phyloP scores from a whole-genome alignment of 2,113 vertebrate genomes.

The Dasyurus viverrinus region DNA sequence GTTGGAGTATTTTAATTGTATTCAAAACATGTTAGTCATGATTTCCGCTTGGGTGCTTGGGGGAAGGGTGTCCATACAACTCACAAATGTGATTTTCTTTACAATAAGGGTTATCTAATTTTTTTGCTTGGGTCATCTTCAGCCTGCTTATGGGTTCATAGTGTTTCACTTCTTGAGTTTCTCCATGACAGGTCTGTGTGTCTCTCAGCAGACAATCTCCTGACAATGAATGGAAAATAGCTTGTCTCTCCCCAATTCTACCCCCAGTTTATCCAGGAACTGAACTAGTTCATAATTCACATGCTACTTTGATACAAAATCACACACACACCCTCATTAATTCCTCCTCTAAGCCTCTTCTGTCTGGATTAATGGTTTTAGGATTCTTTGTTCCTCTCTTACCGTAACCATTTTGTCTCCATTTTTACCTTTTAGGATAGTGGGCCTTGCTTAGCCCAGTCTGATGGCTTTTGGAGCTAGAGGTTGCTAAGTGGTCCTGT shows the following conservation, averaged over 20 bases:
- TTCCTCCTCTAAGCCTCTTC: not conserved
- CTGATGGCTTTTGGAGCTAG: not conserved
- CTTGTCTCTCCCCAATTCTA: not conserved
- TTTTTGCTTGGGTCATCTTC: not conserved
- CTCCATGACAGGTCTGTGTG: not conserved
- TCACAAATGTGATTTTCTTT: not conserved
- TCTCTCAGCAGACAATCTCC: not conserved
- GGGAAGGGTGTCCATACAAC: not conserved
- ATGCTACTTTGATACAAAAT: not conserved
- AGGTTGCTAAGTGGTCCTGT: not conserved
- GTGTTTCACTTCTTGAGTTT: not conserved
- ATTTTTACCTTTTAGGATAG: not conserved
- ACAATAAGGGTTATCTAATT: not conserved
- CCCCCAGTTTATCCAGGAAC: not conserved
- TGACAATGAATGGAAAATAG: not conserved
- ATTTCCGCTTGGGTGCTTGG: not conserved
- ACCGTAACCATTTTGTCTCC: not conserved
- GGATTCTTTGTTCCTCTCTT: not conserved
- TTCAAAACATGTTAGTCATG: not conserved
- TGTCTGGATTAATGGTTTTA: not conserved
- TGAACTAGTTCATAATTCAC: not conserved
- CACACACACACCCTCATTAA: not conserved
- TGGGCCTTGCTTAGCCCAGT: slow-evolving; percentile 2
- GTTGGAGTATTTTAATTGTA: not conserved
- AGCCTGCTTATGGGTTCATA: not conserved